Base-by-base conservation (phyloP, 2,797 vertebrate species). In the Pangasius krempfi region DNA sequence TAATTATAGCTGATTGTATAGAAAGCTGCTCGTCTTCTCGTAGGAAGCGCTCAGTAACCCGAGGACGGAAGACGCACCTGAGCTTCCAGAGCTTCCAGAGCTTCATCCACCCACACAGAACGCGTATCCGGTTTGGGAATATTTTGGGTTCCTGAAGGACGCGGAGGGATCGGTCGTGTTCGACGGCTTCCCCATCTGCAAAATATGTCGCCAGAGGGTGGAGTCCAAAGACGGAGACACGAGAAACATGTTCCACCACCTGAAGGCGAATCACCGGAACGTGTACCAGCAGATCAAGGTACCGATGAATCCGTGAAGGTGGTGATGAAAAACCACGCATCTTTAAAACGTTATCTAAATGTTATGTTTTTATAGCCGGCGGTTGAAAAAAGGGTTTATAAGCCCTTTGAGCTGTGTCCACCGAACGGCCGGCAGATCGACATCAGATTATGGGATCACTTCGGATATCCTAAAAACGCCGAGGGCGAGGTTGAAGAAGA, bases 201-300 rank as follows among this genome's bases (percentile, higher is more conserved):
- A 84, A 54, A 54, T 86, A 20, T 90, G 89, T 68, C 86, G 75
- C 33, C 82, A 86, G 14, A 88, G 75, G 75, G 87, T 90, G 30
- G 84, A 90, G 66, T 68, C 66, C 16, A 88, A 90, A 88, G 89
- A 84, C 1, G 86, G 86, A 73, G 87, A 90, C 83, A 88, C 89
- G 0, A 54, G 64, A 1, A 90, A 88, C 40, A 85, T 90, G 86
- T 90, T 90, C 83, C 27, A 73, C 62, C 89, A 90, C 84, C 68
- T 90, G 30, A 88, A 86, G 64, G 30, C 33, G 16, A 79, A 86
- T 44, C 89, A 90, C 56, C 68, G 52, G 56, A 70, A 85, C 9
- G 40, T 89, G 22, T 89, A 89, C 89, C 75, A 79, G 22, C 81
- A 87, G 75, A 87, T 89, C 62, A 89, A 79, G 89, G 89, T 89